Percentiles rank a stretch among this genome's conserved stretches.
Conservation (phyloP, 35 echinoderm and acorn worm genomes). For the Holothuria glaberrima region DNA sequence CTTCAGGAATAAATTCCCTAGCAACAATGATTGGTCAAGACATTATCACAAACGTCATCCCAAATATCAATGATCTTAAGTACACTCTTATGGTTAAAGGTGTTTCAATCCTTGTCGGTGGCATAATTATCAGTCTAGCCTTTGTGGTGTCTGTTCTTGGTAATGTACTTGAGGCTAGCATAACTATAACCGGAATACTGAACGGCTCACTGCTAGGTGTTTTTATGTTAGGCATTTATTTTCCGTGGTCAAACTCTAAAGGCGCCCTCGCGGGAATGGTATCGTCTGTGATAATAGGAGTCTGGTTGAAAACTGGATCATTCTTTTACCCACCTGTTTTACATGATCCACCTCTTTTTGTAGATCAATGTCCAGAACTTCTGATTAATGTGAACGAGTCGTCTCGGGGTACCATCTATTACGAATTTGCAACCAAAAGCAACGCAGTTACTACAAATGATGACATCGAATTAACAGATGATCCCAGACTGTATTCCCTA, state of each 20-base stretch:
- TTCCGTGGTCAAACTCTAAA: conserved; percentile 33
- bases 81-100: conserved; percentile 12
- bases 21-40: conserved; percentile 49
- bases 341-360: not conserved
- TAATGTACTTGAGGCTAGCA: not conserved
- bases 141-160: conserved; percentile 49
- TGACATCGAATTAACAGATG: too few species aligned
- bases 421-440: too few species aligned
- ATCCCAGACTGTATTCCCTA: not conserved
- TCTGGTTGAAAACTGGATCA: not conserved
- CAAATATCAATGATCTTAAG: conserved; percentile 31
- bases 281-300: not conserved
- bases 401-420: too few species aligned
- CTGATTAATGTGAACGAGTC: too few species aligned
- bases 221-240: conserved; percentile 32
- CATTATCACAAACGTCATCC: conserved; percentile 4
- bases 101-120: not conserved
- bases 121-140: not conserved
- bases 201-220: conserved; percentile 28
- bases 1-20: conserved; percentile 48
- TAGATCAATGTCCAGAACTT: not conserved
- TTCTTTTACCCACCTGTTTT: conserved; percentile 21
- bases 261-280: conserved; percentile 1
- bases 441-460: too few species aligned
- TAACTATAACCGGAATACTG: not conserved